These are phyloP conservation scores for Micronycteris hirsuta DNA, from an alignment of 2,113 vertebrate genomes.

Conservation along the genomic window DNA sequence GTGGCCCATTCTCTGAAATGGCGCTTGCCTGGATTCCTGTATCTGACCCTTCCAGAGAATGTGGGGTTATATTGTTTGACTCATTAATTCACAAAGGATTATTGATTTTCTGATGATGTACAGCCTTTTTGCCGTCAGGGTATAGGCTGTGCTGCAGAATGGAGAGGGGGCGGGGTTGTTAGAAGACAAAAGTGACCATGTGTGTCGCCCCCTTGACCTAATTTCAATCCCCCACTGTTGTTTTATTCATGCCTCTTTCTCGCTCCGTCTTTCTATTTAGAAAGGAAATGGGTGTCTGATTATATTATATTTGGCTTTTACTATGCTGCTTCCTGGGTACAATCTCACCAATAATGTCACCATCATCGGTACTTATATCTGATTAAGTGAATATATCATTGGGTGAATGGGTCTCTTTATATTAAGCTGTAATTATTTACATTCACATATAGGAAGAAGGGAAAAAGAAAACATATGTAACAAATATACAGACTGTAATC, in stretches of 20 bases:
- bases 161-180: background rate
- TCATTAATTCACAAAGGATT: constrained; percentile 40
- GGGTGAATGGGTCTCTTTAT: background rate
- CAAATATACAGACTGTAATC: background rate
- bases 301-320: background rate
- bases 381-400: background rate
- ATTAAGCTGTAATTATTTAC: background rate
- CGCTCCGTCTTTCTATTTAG: background rate
- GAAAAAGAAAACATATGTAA: background rate
- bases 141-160: background rate
- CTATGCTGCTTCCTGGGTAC: background rate
- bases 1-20: background rate
- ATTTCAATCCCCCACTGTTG: background rate
- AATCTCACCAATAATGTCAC: background rate
- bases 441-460: background rate
- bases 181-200: background rate
- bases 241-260: background rate
- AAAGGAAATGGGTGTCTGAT: background rate
- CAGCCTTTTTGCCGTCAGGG: background rate
- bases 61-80: background rate
- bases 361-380: constrained; percentile 14
- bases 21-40: background rate
- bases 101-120: constrained; percentile 40
- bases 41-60: background rate
- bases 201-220: background rate